Evolutionary conservation across 1,140 invertebrate species (phyloP), one percentile per base, ranked within the genome.

Genomic region (Drosophila nannoptera): DNA sequence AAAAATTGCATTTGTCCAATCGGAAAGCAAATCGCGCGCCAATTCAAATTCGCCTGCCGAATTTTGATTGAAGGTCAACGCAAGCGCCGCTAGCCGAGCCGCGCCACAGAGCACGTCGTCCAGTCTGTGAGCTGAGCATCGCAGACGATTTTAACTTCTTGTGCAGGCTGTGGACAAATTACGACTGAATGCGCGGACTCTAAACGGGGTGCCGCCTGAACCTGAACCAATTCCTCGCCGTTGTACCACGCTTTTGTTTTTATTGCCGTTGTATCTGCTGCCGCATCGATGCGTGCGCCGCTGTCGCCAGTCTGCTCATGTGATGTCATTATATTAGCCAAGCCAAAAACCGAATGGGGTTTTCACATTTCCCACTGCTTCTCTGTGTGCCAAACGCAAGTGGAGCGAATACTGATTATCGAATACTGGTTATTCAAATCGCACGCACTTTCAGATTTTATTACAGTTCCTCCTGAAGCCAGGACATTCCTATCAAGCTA

Each of bases 21-120:
- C 62, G 69, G 63, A 62, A 74, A 74, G 62, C 68, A 60, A 78
- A 73, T 73, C 56, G 78, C 78, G 81, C 81, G 80, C 80, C 81
- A 83, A 84, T 86, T 83, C 80, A 80, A 83, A 84, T 83, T 83
- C 70, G 80, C 72, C 49, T 49, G 62, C 42, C 69, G 73, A 75
- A 69, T 75, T 75, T 76, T 76, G 76, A 78, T 75, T 81, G 77
- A 81, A 81, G 77, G 77, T 74, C 76, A 76, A 52, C 53, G 33
- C 40, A 31, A 52, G 59, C 40, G 40, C 50, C 71, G 69, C 42
- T 14, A 42, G 33, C 46, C 33, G 63, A 48, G 60, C 63, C 62
- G 50, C 60, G n/a, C 22, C 3, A 22, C 58, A 77, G 60, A 63
- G 32, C 56, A 67, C 50, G 49, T 14, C 49, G 31, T n/a, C 16